Percentiles rank a stretch among this genome's conserved stretches.
Evolutionary conservation across 2,113 vertebrate species (phyloP).

Genomic region (Toxotes jaculatrix): DNA sequence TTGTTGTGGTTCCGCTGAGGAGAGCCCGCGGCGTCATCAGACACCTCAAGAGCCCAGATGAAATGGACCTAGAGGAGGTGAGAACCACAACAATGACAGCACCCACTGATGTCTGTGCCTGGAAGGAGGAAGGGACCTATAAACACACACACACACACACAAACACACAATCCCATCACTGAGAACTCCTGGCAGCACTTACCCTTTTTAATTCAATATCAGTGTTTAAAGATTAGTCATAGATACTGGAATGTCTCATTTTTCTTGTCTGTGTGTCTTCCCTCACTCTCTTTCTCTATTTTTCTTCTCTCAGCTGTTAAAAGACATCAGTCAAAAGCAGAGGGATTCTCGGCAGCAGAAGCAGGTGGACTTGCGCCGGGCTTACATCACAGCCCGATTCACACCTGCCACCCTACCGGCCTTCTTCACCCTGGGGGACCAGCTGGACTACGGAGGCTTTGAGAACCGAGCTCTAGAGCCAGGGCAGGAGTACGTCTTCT

Average conservation of each 20-base stretch:
- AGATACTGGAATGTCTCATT: constrained; percentile 35
- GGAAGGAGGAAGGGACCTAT: constrained; percentile 38
- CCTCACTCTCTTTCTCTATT: background rate
- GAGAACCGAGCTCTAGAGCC: constrained; percentile 94
- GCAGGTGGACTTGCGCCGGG: constrained; percentile 90
- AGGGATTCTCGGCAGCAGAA: constrained; percentile 91
- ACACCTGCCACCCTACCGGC: constrained; percentile 87
- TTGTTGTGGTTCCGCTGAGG: constrained; percentile 95
- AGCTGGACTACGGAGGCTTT: constrained; percentile 93
- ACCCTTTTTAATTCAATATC: constrained; percentile 46
- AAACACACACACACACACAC: constrained; percentile 29
- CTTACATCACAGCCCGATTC: constrained; percentile 95
- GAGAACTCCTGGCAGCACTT: constrained; percentile 48
- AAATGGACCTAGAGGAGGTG: constrained; percentile 99
- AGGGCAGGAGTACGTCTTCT: constrained; percentile 94
- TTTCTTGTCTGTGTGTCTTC: constrained; percentile 21
- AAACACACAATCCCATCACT: constrained; percentile 22
- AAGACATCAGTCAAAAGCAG: constrained; percentile 90
- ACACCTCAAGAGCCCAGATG: constrained; percentile 92
- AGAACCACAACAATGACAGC: constrained; percentile 45
- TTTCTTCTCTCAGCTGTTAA: constrained; percentile 86
- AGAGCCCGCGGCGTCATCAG: constrained; percentile 89
- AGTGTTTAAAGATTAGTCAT: constrained; percentile 49
- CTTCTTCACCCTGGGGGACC: constrained; percentile 93
- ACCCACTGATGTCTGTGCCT: constrained; percentile 44